Percentiles rank a stretch among this genome's conserved stretches.
Evolutionary conservation across 92 coral and sea anemone species (phyloP).

Genomic region (Galaxea fascicularis): DNA sequence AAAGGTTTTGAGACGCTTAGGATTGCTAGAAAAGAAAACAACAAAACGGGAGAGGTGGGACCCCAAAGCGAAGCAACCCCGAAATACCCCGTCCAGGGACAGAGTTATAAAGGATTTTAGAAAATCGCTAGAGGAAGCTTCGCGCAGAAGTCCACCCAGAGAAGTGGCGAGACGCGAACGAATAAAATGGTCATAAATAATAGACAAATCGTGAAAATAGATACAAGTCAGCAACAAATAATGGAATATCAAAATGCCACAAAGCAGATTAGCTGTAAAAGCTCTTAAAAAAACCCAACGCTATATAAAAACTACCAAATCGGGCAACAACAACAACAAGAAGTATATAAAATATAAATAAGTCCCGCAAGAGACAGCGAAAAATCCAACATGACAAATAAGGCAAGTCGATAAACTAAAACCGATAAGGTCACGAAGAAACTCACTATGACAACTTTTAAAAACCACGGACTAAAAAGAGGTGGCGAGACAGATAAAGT

Average conservation of each 20-base stretch:
- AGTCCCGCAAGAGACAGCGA: not conserved
- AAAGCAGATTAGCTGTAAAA: not conserved
- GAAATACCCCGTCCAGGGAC: constrained; percentile 23
- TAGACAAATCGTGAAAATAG: not conserved
- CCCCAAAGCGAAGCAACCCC: constrained; percentile 25
- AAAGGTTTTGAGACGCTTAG: not conserved
- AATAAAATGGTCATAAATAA: not conserved
- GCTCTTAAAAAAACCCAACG: not conserved
- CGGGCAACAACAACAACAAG: not conserved
- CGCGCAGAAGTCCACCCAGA: not conserved
- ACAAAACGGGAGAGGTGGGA: not conserved
- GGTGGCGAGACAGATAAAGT: not conserved
- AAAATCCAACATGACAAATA: no score
- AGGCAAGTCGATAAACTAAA: not conserved
- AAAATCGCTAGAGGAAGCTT: not conserved
- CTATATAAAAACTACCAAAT: not conserved
- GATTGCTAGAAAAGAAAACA: not conserved
- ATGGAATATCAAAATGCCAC: not conserved
- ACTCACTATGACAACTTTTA: not conserved
- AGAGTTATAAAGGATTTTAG: constrained; percentile 14
- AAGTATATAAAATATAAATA: no score
- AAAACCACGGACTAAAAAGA: not conserved
- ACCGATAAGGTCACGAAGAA: not conserved
- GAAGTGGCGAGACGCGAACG: not conserved
- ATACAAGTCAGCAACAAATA: constrained; percentile 10